phyloP scores from a whole-genome alignment of 2,888 invertebrate genomes.

The Calephelis perditalis region DNA sequence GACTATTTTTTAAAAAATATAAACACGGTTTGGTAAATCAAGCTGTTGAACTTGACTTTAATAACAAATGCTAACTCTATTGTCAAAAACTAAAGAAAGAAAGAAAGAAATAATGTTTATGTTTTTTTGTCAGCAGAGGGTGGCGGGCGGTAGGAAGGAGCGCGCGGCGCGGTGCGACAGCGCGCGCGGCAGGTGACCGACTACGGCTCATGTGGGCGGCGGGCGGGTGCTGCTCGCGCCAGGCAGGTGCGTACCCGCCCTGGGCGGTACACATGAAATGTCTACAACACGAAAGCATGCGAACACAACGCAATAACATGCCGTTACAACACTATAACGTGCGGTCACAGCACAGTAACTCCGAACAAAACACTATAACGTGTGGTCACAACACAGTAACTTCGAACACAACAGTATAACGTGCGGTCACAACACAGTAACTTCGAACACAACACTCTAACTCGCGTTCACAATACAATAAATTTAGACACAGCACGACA shows the following conservation, averaged over 20 bases:
- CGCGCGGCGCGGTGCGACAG: conserved; percentile 60
- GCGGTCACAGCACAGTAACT: background rate
- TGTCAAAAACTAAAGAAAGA: too few relatives aligned
- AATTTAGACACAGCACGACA: too few relatives aligned
- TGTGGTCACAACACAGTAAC: background rate
- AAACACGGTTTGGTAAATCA: too few relatives aligned
- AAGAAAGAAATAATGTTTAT: background rate
- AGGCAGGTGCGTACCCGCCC: conserved; percentile 53
- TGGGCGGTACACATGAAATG: too few relatives aligned
- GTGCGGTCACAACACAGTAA: background rate
- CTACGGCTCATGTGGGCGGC: conserved; percentile 77
- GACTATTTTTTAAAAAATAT: too few relatives aligned
- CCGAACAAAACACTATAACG: background rate
- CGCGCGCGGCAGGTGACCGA: conserved; percentile 74
- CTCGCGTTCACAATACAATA: too few relatives aligned
- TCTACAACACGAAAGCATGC: background rate
- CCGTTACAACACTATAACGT: background rate
- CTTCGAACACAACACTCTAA: too few relatives aligned
- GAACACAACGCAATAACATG: background rate
- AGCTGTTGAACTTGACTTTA: too few relatives aligned
- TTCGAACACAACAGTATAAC: background rate
- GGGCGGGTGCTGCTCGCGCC: conserved; percentile 76
- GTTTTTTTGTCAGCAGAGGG: conserved; percentile 52
- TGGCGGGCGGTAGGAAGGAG: conserved; percentile 54
- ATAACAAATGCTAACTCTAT: too few relatives aligned